Evolutionary conservation across 2,888 invertebrate genomes (phyloP).

Genomic region (Oscheius sp.): DNA sequence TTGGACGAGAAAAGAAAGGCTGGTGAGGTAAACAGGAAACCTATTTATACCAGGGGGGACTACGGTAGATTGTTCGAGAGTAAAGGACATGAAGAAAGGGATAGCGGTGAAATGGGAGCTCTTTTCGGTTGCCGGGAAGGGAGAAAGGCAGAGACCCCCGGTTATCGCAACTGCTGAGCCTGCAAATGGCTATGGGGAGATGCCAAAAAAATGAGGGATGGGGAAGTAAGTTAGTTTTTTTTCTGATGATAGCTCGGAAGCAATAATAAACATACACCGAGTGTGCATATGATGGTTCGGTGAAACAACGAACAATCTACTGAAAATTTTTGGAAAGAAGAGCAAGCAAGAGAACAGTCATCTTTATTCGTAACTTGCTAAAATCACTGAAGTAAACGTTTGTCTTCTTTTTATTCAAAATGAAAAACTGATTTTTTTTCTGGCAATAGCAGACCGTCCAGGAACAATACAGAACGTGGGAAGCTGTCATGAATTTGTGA

Average conservation of each 20-base stretch:
- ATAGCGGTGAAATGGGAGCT: background rate
- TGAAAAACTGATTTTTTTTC: no score
- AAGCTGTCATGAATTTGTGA: no score
- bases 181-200: background rate
- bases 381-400: no score
- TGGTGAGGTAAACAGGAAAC: background rate
- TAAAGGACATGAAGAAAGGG: background rate
- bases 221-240: background rate
- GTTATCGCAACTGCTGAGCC: conserved; percentile 22
- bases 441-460: no score
- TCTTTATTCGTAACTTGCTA: no score
- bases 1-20: background rate
- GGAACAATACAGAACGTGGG: no score
- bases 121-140: background rate
- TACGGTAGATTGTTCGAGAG: conserved; percentile 15
- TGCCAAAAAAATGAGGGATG: background rate
- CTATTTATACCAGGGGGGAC: conserved; percentile 17
- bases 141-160: background rate
- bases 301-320: background rate
- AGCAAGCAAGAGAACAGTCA: no score
- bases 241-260: background rate
- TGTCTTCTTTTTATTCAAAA: no score
- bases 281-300: background rate
- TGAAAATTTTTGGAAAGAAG: no score
- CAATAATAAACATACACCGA: background rate